Evolutionary conservation across 1,140 invertebrate species (phyloP).

Genomic region (Procambarus clarkii): DNA sequence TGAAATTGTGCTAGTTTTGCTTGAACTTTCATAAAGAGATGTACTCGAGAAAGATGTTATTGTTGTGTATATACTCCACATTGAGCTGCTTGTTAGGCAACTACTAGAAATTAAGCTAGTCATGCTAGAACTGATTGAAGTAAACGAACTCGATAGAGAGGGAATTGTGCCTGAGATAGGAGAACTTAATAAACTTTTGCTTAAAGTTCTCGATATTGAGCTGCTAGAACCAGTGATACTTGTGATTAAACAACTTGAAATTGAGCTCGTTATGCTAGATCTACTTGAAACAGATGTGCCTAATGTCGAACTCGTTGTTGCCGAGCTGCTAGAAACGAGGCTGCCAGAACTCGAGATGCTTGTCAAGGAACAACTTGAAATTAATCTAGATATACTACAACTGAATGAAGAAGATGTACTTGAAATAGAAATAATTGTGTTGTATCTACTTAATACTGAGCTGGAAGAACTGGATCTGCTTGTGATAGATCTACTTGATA

Average conservation of each 20-base stretch:
- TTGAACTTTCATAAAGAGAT: too few species aligned
- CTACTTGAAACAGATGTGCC: background rate
- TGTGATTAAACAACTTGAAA: background rate
- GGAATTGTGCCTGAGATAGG: too few species aligned
- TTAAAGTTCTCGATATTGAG: background rate
- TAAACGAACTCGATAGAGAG: too few species aligned
- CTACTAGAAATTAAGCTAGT: too few species aligned
- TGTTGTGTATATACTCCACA: too few species aligned
- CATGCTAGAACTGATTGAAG: too few species aligned
- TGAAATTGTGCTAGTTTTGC: too few species aligned
- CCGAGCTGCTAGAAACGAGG: slow-evolving; percentile 8
- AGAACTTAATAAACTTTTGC: background rate
- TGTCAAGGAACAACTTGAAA: background rate
- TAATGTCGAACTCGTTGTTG: background rate
- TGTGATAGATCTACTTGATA: slow-evolving; percentile 1
- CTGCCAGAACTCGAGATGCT: background rate
- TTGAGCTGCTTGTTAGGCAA: too few species aligned
- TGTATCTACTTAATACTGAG: slow-evolving; percentile 8
- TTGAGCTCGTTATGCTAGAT: background rate
- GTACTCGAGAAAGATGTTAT: too few species aligned
- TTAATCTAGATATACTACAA: slow-evolving; percentile 16
- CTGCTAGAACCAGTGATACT: background rate
- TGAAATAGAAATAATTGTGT: background rate
- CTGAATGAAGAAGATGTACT: background rate
- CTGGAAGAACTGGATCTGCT: background rate